phyloP scores from a whole-genome alignment of 2,888 invertebrate species.

The Masnerella sp. region DNA sequence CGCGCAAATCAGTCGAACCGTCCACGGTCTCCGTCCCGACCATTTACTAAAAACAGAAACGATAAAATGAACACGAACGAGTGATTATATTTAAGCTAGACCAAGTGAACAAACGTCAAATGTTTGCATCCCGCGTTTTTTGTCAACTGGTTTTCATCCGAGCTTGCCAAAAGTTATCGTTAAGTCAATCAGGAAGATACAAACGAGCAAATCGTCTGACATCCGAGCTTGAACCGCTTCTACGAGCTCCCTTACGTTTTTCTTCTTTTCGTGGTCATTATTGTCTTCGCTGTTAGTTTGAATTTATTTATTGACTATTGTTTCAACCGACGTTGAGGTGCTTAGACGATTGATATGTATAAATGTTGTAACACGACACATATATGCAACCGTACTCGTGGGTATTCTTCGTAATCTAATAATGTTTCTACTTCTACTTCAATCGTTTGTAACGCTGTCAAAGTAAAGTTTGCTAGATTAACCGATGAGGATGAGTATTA shows the following conservation, averaged over 20 bases:
- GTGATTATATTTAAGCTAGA: conserved; percentile 25
- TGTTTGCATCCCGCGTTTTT: conserved; percentile 44
- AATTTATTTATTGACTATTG: not conserved
- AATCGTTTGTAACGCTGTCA: conserved; percentile 63
- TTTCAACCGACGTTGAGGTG: conserved; percentile 40
- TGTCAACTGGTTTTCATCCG: conserved; percentile 17
- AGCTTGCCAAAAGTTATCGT: conserved; percentile 21
- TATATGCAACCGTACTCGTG: conserved; percentile 51
- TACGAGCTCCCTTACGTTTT: conserved; percentile 63
- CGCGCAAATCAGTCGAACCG: conserved; percentile 55
- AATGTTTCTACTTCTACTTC: conserved; percentile 62
- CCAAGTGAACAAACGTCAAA: conserved; percentile 31
- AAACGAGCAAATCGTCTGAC: conserved; percentile 54
- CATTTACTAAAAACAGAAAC: conserved; percentile 32
- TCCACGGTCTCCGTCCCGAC: conserved; percentile 54
- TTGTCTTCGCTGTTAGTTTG: conserved; percentile 1
- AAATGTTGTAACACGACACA: conserved; percentile 47
- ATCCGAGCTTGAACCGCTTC: conserved; percentile 73
- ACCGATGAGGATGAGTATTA: conserved; percentile 53
- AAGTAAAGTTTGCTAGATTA: conserved; percentile 61
- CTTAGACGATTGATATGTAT: conserved; percentile 56
- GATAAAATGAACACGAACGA: conserved; percentile 16
- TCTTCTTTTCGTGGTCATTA: conserved; percentile 14
- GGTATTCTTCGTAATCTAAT: conserved; percentile 56
- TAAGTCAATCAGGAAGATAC: conserved; percentile 23